Evolutionary conservation across 2,113 vertebrate species (phyloP), one percentile per base, ranked within the genome.

Genomic region (Indicator maculatus): DNA sequence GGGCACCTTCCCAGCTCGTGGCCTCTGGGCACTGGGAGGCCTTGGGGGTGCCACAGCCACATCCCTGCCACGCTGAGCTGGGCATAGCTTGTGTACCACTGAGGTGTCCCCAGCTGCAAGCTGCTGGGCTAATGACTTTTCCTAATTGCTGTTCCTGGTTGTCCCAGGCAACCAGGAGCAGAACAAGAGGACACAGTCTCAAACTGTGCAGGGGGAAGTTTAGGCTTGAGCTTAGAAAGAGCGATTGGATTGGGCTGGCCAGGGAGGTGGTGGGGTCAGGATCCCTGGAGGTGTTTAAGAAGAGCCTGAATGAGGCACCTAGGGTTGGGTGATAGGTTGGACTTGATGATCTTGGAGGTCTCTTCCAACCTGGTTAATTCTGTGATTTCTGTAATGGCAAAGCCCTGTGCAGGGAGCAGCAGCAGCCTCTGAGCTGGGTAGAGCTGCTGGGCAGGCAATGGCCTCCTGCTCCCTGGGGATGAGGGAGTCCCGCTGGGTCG

Each of bases 401-500:
- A 87, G 64, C 39, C 26, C 14, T 4, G 0, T 4, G 1, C 1
- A 3, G 63, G 61, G 41, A 72, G 30, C 23, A 52, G 41, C 3
- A 2, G 26, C 38, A 39, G 15, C 5, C 1, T 45, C 31, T 33
- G 59, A 56, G 61, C 11, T 53, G 52, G 58, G 53, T 3, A 2
- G 16, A 21, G 27, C 41, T 44, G 1, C 44, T 24, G 20, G 2
- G 1, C 28, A 9, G 28, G 44, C 3, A 2, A 28, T 18, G 28
- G 36, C 45, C n/a, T 74, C 50, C 56, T 9, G 33, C 23, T 56
- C 36, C 23, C 53, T 30, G 15, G 12, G 20, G 18, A 4, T 33
- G 11, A 10, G 2, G 4, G 23, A 16, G 6, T 70, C 18, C 45
- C 27, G 1, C 5, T 1, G 21, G 27, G 6, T 30, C 19, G 0